Conservation (phyloP, 2,888 invertebrate genomes). For the Proisotoma minuta region DNA sequence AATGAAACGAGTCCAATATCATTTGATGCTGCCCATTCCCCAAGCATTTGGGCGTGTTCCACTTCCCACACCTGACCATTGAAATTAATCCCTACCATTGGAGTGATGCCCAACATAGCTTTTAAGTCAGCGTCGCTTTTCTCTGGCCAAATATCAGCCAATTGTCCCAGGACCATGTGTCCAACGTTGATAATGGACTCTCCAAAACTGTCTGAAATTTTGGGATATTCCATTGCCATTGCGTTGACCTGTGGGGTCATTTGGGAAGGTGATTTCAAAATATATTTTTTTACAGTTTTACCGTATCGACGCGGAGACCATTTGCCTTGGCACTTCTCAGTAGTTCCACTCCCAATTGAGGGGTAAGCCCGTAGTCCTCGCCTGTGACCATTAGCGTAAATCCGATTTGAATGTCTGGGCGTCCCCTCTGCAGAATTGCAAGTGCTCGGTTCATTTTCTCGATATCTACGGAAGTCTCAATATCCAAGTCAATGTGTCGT, state of each 20-base stretch:
- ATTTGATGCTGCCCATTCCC: slow-evolving; percentile 38
- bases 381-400: slow-evolving; percentile 45
- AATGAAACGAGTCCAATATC: slow-evolving; percentile 41
- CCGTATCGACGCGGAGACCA: slow-evolving; percentile 42
- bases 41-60: slow-evolving; percentile 31
- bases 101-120: slow-evolving; percentile 41
- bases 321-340: slow-evolving; percentile 36
- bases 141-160: slow-evolving; percentile 45
- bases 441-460: slow-evolving; percentile 40
- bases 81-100: slow-evolving; percentile 44
- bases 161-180: slow-evolving; percentile 31
- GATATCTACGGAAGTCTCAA: slow-evolving; percentile 34
- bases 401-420: slow-evolving; percentile 35
- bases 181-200: slow-evolving; percentile 38
- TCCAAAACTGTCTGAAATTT: slow-evolving; percentile 29
- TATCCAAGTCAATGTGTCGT: slow-evolving; percentile 30
- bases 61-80: slow-evolving; percentile 37
- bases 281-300: too few species aligned
- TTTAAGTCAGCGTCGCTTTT: slow-evolving; percentile 37
- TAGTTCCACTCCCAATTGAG: slow-evolving; percentile 37
- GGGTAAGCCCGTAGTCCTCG: slow-evolving; percentile 45
- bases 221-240: slow-evolving; percentile 33
- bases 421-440: slow-evolving; percentile 32
- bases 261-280: not conserved
- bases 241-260: slow-evolving; percentile 6